phyloP scores from a whole-genome alignment of 2,888 invertebrate species.

The Scrobipalpa costella region DNA sequence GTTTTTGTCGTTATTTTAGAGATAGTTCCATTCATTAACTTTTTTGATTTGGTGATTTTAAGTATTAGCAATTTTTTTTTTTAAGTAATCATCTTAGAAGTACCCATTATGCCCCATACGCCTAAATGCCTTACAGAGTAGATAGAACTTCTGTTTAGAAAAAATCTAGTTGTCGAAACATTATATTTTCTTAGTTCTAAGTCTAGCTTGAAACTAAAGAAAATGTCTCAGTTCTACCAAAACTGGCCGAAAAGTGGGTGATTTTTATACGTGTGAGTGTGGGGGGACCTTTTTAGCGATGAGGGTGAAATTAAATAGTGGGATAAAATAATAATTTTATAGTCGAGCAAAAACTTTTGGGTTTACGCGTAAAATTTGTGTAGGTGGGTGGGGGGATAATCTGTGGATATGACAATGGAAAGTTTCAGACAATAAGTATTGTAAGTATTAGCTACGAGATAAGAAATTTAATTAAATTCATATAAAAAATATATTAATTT shows the following conservation, averaged over 20 bases:
- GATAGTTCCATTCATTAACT: neutral
- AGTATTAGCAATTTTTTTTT: too few relatives aligned
- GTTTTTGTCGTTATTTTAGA: neutral
- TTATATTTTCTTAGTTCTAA: too few relatives aligned
- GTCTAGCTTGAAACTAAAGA: neutral
- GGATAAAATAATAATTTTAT: constrained; percentile 29
- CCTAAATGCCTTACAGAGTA: too few relatives aligned
- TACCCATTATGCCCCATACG: too few relatives aligned
- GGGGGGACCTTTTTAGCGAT: constrained; percentile 31
- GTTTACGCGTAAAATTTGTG: constrained; percentile 12
- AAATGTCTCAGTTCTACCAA: constrained; percentile 22
- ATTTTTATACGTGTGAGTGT: constrained; percentile 67
- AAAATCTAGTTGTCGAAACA: too few relatives aligned
- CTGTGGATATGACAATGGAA: neutral
- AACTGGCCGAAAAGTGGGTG: constrained; percentile 36
- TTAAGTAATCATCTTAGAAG: too few relatives aligned
- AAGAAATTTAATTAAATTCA: neutral
- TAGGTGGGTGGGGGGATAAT: neutral
- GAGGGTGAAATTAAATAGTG: constrained; percentile 28
- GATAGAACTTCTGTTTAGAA: too few relatives aligned
- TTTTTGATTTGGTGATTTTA: too few relatives aligned
- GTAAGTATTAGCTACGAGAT: neutral
- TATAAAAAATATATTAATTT: too few relatives aligned
- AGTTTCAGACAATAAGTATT: neutral
- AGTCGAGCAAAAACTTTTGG: constrained; percentile 20